Evolutionary conservation across 2,797 vertebrate genomes (phyloP).

Genomic region (Molossus molossus): DNA sequence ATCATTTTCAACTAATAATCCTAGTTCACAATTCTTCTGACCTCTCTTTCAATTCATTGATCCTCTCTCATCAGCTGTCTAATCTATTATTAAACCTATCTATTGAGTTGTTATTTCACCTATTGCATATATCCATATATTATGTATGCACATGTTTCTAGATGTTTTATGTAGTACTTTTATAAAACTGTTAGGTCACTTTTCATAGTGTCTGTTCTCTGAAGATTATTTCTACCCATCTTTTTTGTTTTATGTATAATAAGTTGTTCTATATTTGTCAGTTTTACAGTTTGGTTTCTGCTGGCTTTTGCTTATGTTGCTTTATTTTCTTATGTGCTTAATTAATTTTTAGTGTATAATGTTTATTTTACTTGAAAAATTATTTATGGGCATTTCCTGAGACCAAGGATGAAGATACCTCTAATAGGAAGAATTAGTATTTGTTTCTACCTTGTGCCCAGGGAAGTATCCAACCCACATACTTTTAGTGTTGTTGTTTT

Average conservation of each 20-base stretch:
- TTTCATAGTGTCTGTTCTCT: constrained; percentile 23
- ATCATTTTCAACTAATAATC: constrained; percentile 26
- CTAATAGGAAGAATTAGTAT: neutral
- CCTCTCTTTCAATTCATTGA: neutral
- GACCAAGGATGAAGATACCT: neutral
- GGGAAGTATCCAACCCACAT: neutral
- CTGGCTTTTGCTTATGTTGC: neutral
- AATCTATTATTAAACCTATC: neutral
- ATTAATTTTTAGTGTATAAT: constrained; percentile 1
- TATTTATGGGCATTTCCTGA: neutral
- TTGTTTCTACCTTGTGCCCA: neutral
- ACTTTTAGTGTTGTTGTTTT: neutral
- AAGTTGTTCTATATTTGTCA: neutral
- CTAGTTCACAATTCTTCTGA: neutral
- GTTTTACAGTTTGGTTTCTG: neutral
- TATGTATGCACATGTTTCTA: neutral
- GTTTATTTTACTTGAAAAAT: constrained; percentile 40
- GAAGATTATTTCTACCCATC: neutral
- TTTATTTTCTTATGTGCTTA: constrained; percentile 7
- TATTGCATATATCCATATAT: neutral
- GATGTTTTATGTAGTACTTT: neutral
- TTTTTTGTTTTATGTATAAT: neutral
- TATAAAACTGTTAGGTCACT: neutral
- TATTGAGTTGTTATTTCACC: neutral
- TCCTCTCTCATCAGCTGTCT: neutral